Conservation (phyloP, 2,888 invertebrate species). For the Sarcophaga subvicina region DNA sequence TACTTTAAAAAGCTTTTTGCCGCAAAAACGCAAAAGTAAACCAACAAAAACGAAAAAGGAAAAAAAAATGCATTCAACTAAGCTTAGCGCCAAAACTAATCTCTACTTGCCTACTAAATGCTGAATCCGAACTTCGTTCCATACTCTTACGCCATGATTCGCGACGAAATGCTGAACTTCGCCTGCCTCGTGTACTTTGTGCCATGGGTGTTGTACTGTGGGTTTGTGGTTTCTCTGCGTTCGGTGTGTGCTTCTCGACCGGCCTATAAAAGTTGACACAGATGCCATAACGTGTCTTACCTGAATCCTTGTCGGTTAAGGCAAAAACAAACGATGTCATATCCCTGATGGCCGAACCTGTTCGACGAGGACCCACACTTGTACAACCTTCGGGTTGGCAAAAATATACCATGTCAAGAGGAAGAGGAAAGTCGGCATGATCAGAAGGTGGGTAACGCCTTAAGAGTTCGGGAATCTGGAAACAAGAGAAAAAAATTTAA, state of each 20-base stretch:
- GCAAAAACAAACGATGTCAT: constrained; percentile 98
- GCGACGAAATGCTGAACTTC: constrained; percentile 86
- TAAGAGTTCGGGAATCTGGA: constrained; percentile 94
- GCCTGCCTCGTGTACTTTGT: constrained; percentile 78
- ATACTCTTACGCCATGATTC: constrained; percentile 96
- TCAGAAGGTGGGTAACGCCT: constrained; percentile 97
- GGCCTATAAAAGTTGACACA: constrained; percentile 99
- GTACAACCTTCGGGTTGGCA: constrained; percentile 99
- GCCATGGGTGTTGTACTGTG: constrained; percentile 64
- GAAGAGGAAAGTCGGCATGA: constrained; percentile 98
- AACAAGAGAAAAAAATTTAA: background rate
- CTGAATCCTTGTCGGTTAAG: constrained; percentile 99
- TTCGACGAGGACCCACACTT: constrained; percentile 93
- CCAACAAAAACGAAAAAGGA: background rate
- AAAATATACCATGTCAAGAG: constrained; percentile 99
- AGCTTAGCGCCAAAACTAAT: constrained; percentile 14
- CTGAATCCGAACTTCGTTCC: constrained; percentile 95
- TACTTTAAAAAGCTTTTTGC: constrained; percentile 40
- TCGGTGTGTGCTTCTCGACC: constrained; percentile 86
- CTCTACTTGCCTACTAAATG: constrained; percentile 92
- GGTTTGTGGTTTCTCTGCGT: constrained; percentile 67
- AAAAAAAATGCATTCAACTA: constrained; percentile 27
- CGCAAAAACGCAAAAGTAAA: constrained; percentile 6
- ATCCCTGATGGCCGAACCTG: constrained; percentile 88
- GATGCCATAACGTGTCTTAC: constrained; percentile 96